A percentile compares a stretch with the other conserved stretches of the same genome.
Evolutionary conservation across 37 sponge, comb jelly and placozoan genomes (phyloP).

Genomic region (Bolinopsis microptera): DNA sequence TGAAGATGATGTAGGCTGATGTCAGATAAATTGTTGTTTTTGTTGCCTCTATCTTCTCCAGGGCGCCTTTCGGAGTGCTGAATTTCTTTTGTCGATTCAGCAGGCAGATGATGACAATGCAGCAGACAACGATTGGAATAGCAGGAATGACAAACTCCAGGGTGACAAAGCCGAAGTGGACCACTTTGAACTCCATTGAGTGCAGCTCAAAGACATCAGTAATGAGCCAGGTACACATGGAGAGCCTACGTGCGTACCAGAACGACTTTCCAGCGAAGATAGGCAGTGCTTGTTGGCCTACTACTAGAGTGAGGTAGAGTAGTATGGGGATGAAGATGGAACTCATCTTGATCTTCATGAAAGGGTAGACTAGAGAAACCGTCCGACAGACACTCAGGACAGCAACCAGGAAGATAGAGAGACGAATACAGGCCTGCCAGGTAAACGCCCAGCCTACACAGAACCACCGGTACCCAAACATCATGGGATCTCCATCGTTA

Average conservation of each 20-base stretch:
- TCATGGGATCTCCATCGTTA: not conserved
- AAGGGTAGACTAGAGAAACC: not conserved
- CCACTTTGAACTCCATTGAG: not conserved
- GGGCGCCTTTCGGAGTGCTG: not conserved
- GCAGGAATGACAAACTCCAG: constrained; percentile 29
- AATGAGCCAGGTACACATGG: constrained; percentile 14
- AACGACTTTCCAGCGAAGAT: not conserved
- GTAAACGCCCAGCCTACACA: constrained; percentile 3
- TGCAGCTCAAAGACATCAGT: not conserved
- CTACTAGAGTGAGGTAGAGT: not conserved
- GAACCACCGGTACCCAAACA: constrained; percentile 25
- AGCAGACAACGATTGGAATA: not conserved
- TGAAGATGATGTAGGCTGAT: not conserved
- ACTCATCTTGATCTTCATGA: not conserved
- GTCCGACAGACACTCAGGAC: constrained; percentile 2
- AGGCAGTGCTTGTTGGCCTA: not conserved
- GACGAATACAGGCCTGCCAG: constrained; percentile 43
- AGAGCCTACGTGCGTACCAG: constrained; percentile 37
- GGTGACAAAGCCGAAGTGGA: constrained; percentile 17
- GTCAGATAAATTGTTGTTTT: not conserved
- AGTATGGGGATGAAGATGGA: not conserved
- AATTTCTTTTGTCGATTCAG: not conserved
- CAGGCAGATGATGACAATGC: not conserved
- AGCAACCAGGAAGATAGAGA: constrained; percentile 48
- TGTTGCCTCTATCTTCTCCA: not conserved